phyloP scores from a whole-genome alignment of 1,140 invertebrate species.

The Kradibia gibbosae region DNA sequence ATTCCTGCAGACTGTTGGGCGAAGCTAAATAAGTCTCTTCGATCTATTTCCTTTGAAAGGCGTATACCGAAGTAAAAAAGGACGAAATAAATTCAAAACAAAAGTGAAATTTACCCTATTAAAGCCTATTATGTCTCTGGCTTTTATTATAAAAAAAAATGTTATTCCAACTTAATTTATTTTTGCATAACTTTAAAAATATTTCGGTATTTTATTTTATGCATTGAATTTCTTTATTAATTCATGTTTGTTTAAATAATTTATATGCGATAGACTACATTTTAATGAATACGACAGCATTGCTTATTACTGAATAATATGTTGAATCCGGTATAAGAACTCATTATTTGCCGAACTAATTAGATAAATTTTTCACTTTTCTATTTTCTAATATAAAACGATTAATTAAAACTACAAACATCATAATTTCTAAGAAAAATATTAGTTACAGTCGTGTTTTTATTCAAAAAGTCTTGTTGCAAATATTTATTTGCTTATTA shows the following conservation, averaged over 20 bases:
- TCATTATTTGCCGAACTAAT: too few species aligned
- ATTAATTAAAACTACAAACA: too few species aligned
- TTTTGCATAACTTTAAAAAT: constrained; percentile 12
- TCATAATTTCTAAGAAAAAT: too few species aligned
- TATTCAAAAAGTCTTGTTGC: too few species aligned
- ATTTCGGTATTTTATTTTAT: background rate
- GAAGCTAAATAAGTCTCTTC: background rate
- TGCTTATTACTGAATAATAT: too few species aligned
- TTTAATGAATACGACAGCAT: too few species aligned
- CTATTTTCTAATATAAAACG: too few species aligned
- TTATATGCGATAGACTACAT: too few species aligned
- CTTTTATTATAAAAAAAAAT: background rate
- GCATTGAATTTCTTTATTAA: background rate
- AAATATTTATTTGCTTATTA: too few species aligned
- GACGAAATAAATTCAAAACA: background rate
- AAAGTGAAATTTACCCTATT: background rate
- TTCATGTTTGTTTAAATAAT: background rate
- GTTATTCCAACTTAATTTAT: constrained; percentile 27
- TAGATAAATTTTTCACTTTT: too few species aligned
- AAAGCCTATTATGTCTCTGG: constrained; percentile 31
- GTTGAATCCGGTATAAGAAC: too few species aligned
- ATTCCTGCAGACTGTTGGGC: background rate
- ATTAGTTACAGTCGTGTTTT: too few species aligned
- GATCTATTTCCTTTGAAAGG: background rate
- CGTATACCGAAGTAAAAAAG: background rate